phyloP scores from a whole-genome alignment of 2,888 invertebrate genomes.

The Epistrophe eligans region DNA sequence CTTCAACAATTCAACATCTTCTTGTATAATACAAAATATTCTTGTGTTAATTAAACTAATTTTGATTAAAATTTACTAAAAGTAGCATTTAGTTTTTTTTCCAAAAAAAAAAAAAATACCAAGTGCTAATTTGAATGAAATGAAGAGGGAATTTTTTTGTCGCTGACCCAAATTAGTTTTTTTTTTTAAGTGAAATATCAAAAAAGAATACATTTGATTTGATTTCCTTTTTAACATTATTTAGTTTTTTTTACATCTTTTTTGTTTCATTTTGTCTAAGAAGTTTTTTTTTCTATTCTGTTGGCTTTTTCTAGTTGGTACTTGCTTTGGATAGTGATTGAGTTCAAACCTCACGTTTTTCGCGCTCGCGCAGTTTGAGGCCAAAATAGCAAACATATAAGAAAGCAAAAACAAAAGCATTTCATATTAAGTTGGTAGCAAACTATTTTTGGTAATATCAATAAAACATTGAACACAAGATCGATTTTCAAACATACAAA shows the following conservation, averaged over 20 bases:
- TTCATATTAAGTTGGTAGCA: constrained; percentile 75
- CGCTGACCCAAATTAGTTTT: constrained; percentile 49
- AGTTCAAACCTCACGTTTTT: constrained; percentile 64
- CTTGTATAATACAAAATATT: neutral
- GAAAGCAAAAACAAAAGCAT: neutral
- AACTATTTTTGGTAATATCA: constrained; percentile 75
- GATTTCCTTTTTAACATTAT: constrained; percentile 27
- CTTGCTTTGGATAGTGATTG: constrained; percentile 34
- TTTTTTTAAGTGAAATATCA: constrained; percentile 13
- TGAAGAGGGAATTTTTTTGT: constrained; percentile 50
- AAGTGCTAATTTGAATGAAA: constrained; percentile 39
- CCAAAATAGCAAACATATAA: constrained; percentile 14
- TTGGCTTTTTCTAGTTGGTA: constrained; percentile 22
- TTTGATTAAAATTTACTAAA: constrained; percentile 64
- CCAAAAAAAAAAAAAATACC: constrained; percentile 25
- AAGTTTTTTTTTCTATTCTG: neutral
- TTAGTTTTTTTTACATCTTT: neutral
- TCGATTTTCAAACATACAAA: constrained; percentile 39
- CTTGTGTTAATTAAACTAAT: constrained; percentile 73
- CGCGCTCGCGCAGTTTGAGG: constrained; percentile 52
- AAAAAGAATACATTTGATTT: neutral
- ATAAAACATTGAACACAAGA: constrained; percentile 70
- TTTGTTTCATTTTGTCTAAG: neutral
- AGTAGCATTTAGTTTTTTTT: constrained; percentile 44
- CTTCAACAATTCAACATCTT: neutral